Evolutionary conservation across 2,888 invertebrate species (phyloP), one percentile per base, ranked within the genome.

Genomic region (Parapristionchus giblindavisi): DNA sequence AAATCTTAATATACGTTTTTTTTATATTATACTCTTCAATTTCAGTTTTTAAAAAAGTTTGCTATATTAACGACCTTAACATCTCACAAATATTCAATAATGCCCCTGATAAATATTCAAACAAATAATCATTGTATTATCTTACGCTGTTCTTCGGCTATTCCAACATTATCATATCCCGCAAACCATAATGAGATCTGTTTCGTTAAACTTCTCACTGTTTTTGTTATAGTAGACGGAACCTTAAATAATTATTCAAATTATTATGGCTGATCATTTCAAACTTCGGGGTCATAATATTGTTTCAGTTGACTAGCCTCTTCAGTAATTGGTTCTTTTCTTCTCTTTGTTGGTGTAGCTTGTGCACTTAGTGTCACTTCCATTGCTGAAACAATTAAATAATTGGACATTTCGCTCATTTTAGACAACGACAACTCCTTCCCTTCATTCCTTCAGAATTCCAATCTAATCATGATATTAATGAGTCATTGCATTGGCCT

Each of bases 321-420:
- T 17, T 8, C 24, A n/a, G 34, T 24, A 5, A 38, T 11, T 3
- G 36, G 6, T 61, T 38, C 38, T 38, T 38, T 61, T 29, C 3
- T 61, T n/a, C 61, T 61, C 27, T 48, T 43, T 4, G 21, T 48
- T 3, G 65, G 65, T 5, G 27, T 65, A 5, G 36, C 65, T 17
- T 5, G 14, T n/a, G 3, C 29, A 65, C 65, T 65, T 6, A 65
- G 27, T 27, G 48, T 34, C 3, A 80, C 29, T 63, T 56, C 14
- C 75, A 78, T 43, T 66, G 75, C 68, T 80, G 80, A 24, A 78
- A 68, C n/a, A 52, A 38, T 0, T 71, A 79, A 6, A 76, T 65
- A 60, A 48, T 43, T 17, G 65, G 66, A 40, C 63, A 61, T 66
- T 72, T 76, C 68, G 40, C 24, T 17, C 34, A 8, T 43, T 24